Evolutionary conservation across 2,888 invertebrate species (phyloP).

Genomic region (Lasioglossum lativentre): DNA sequence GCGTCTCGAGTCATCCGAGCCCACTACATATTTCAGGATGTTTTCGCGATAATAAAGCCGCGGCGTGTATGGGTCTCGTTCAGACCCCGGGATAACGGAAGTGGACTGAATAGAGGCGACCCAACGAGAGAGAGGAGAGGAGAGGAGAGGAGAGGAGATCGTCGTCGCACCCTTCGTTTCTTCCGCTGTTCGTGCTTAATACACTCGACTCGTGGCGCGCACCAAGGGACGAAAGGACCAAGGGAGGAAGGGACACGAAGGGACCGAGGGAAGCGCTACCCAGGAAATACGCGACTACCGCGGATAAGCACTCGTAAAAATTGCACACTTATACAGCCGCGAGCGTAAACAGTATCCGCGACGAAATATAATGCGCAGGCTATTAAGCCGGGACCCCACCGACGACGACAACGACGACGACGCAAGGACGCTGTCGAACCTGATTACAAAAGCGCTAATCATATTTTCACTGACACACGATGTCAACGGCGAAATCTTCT

Average conservation of each 20-base stretch:
- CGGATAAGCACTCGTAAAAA: conserved; percentile 73
- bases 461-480: background rate
- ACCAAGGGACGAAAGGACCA: conserved; percentile 24
- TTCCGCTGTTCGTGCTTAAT: conserved; percentile 75
- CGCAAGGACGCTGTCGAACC: background rate
- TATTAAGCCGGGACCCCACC: conserved; percentile 61
- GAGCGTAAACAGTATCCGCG: conserved; percentile 31
- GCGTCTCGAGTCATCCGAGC: conserved; percentile 65
- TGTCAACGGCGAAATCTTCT: background rate
- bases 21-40: conserved; percentile 73
- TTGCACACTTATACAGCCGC: conserved; percentile 53
- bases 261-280: conserved; percentile 12
- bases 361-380: conserved; percentile 61
- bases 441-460: background rate
- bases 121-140: conserved; percentile 51
- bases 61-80: conserved; percentile 55
- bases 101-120: conserved; percentile 70
- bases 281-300: conserved; percentile 72
- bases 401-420: background rate
- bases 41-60: conserved; percentile 71
- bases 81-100: conserved; percentile 75
- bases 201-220: conserved; percentile 63
- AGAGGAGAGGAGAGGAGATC: conserved; percentile 47
- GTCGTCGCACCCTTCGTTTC: conserved; percentile 74
- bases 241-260: conserved; percentile 30